Evolutionary conservation across 2,113 vertebrate genomes (phyloP).

Genomic region (Epinephelus lanceolatus): DNA sequence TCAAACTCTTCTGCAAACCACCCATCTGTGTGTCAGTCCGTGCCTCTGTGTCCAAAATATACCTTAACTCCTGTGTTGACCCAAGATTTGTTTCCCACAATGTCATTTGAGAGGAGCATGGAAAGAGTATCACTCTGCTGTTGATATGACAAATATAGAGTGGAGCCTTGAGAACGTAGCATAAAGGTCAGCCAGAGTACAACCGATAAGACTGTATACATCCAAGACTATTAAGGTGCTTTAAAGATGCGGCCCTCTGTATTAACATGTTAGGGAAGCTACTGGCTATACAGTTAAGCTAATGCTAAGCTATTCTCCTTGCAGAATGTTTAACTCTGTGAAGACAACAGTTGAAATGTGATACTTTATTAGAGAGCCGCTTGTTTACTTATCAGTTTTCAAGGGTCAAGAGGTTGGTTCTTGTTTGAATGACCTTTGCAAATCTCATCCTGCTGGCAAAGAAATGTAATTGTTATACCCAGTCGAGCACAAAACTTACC

Average conservation of each 20-base stretch:
- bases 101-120: slow-evolving; percentile 78
- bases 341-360: slow-evolving; percentile 68
- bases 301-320: slow-evolving; percentile 50
- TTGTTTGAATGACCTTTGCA: slow-evolving; percentile 65
- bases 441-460: slow-evolving; percentile 39
- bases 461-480: slow-evolving; percentile 4
- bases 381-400: slow-evolving; percentile 65
- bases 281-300: slow-evolving; percentile 32
- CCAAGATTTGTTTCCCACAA: slow-evolving; percentile 77
- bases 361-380: slow-evolving; percentile 61
- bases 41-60: slow-evolving; percentile 72
- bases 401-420: slow-evolving; percentile 50
- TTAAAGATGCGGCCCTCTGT: slow-evolving; percentile 53
- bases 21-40: slow-evolving; percentile 27
- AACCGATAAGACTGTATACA: slow-evolving; percentile 68
- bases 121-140: slow-evolving; percentile 79
- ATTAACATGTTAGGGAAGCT: slow-evolving; percentile 46
- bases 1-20: not conserved
- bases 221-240: slow-evolving; percentile 54
- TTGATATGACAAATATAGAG: slow-evolving; percentile 85
- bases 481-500: not conserved
- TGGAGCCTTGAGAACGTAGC: slow-evolving; percentile 74
- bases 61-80: slow-evolving; percentile 68
- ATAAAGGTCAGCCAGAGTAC: slow-evolving; percentile 80
- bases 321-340: slow-evolving; percentile 43